Evolutionary conservation across 2,113 vertebrate genomes (phyloP), one percentile per base, ranked within the genome.

Genomic region (Gallinago paraguaiae): DNA sequence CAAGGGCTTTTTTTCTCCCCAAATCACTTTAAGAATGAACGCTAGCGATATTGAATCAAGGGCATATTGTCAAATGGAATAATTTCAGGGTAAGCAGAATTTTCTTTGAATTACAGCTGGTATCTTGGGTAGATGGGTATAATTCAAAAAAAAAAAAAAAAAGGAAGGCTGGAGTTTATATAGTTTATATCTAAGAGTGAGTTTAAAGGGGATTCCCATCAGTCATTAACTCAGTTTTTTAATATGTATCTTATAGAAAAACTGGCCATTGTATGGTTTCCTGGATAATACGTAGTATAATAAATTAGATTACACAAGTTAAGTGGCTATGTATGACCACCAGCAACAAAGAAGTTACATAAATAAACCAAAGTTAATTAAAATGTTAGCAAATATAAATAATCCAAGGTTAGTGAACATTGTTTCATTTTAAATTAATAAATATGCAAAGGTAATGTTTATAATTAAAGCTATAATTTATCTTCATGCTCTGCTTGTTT

Each of bases 401-500:
- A 98, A 97, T 97, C 91, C 89, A 95, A 97, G 96, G 94, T 97
- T 98, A 97, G 94, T 97, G 97, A 98, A 97, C 96, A 98, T 96
- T 95, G 95, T 98, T 98, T 97, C 94, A 96, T 98, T 97, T 97
- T 69, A 96, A 96, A 98, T 97, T 97, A 98, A 98, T 97, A 97
- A 97, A 96, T 98, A 97, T 95, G 95, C 94, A 96, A 97, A 98
- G 97, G 97, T 98, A 98, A 98, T 98, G 96, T 95, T 97, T 98
- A 97, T 97, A 98, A 98, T 98, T 98, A 98, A 98, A 97, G 83
- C 93, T 95, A 93, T 98, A 97, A 98, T 98, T 98, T 98, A 98
- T 98, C 97, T 98, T 98, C 97, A 97, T 97, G 95, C 95, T 96
- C 96, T 97, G 96, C 92, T 97, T 97, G 95, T 96, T 98, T 98